Evolutionary conservation across 2,797 vertebrate species (phyloP).

Genomic region (Cryptoprocta ferox): DNA sequence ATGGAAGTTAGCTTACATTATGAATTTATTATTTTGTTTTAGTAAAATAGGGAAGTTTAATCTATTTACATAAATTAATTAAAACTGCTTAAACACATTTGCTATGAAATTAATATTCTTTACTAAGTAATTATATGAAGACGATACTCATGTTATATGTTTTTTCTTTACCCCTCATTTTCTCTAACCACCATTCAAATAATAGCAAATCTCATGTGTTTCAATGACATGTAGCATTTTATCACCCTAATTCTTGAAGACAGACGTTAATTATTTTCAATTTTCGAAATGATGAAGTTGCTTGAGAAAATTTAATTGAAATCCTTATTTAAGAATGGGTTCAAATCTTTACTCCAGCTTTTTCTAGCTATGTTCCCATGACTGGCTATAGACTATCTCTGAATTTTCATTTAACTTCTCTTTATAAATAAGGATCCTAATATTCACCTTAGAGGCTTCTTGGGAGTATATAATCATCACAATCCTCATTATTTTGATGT

Average conservation of each 20-base stretch:
- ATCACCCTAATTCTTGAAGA: background rate
- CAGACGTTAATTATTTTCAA: background rate
- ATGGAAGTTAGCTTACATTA: background rate
- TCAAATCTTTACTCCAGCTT: background rate
- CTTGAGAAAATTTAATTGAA: background rate
- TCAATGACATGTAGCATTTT: background rate
- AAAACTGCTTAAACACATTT: background rate
- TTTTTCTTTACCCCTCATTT: background rate
- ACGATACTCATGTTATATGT: background rate
- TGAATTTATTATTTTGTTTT: constrained; percentile 20
- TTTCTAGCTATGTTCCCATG: background rate
- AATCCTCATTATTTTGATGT: background rate
- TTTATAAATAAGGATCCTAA: background rate
- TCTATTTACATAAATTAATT: background rate
- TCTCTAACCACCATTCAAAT: background rate
- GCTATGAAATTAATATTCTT: background rate
- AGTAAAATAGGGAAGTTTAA: background rate
- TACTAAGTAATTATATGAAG: background rate
- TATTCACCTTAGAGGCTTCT: background rate
- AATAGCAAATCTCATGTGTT: background rate
- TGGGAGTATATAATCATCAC: background rate
- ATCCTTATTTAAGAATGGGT: background rate
- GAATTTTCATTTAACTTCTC: background rate
- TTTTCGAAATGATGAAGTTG: background rate
- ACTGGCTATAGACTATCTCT: background rate